Evolutionary conservation across 2,888 invertebrate genomes (phyloP).

Genomic region (Melieria crassipennis): DNA sequence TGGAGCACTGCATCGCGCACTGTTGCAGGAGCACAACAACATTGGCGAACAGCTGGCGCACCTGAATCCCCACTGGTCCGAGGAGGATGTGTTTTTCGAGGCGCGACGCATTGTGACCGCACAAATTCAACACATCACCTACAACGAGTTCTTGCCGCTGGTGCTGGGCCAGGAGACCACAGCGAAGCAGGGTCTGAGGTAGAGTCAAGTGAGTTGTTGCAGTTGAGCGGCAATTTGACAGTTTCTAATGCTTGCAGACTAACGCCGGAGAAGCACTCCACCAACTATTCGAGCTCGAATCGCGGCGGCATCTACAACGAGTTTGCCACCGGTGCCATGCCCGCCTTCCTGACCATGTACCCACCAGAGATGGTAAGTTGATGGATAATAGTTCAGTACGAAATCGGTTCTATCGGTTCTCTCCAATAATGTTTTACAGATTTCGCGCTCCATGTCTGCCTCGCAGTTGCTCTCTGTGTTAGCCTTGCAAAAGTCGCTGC

Average conservation of each 20-base stretch:
- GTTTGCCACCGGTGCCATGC: slow-evolving; percentile 78
- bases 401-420: neutral
- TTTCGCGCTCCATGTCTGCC: slow-evolving; percentile 71
- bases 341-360: slow-evolving; percentile 80
- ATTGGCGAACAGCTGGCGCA: slow-evolving; percentile 76
- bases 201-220: slow-evolving; percentile 47
- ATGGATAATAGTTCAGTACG: neutral
- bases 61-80: slow-evolving; percentile 83
- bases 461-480: slow-evolving; percentile 73
- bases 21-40: slow-evolving; percentile 83
- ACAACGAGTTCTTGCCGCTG: slow-evolving; percentile 83
- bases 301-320: slow-evolving; percentile 82
- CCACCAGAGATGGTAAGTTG: slow-evolving; percentile 73
- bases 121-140: slow-evolving; percentile 85
- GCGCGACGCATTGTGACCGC: slow-evolving; percentile 79
- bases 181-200: slow-evolving; percentile 69
- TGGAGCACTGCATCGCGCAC: slow-evolving; percentile 77
- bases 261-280: slow-evolving; percentile 78
- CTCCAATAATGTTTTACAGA: slow-evolving; percentile 58
- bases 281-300: slow-evolving; percentile 83
- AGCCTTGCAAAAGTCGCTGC: slow-evolving; percentile 67
- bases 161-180: slow-evolving; percentile 71
- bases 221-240: no score
- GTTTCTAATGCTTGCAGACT: slow-evolving; percentile 65
- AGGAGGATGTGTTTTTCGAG: slow-evolving; percentile 80